These are phyloP conservation scores for Pachydiplax longipennis DNA, from an alignment of 2,888 invertebrate genomes.

Conservation along the genomic window DNA sequence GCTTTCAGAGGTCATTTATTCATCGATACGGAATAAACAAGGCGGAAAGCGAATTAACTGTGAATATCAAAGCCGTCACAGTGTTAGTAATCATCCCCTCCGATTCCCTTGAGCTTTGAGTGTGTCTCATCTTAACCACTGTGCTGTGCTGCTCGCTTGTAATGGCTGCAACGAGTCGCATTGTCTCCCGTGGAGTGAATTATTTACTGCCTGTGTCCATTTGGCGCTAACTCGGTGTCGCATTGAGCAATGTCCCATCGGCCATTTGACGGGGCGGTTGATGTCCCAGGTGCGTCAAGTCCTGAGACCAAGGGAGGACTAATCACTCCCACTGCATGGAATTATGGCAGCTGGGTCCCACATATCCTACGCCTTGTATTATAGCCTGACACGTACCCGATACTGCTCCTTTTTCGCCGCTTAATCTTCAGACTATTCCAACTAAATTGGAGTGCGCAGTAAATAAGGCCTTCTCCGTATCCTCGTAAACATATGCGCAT, in stretches of 20 bases:
- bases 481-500: no score
- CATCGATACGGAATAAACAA: no score
- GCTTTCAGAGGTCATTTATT: no score
- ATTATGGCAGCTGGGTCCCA: slow-evolving; percentile 14
- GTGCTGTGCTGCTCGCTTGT: background rate
- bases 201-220: background rate
- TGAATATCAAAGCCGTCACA: no score
- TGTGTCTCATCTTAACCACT: background rate
- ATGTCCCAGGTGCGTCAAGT: slow-evolving; percentile 39
- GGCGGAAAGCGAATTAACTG: no score
- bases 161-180: background rate
- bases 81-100: no score
- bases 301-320: background rate
- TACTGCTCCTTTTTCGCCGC: background rate
- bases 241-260: background rate
- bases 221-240: background rate
- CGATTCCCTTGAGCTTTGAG: no score
- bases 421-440: background rate
- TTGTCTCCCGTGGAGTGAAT: background rate
- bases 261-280: slow-evolving; percentile 11
- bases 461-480: no score
- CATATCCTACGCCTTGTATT: background rate
- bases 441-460: no score
- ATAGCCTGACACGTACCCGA: background rate
- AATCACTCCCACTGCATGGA: slow-evolving; percentile 24